Base-by-base conservation (phyloP, 1,140 invertebrate genomes). In the Mya arenaria region DNA sequence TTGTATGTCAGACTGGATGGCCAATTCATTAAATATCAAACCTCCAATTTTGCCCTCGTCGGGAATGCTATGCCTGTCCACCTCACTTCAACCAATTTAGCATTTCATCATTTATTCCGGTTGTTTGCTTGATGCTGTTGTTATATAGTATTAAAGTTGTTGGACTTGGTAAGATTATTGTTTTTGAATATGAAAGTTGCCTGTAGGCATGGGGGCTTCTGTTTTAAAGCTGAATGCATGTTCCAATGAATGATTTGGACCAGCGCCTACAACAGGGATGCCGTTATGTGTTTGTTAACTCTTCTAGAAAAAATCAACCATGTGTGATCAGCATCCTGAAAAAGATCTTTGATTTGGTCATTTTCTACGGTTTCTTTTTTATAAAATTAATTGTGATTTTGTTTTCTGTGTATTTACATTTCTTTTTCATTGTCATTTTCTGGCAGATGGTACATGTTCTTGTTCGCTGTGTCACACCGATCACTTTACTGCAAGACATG, bases 1-100 rank as follows among this genome's bases (percentile, higher is more conserved):
- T 73, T 85, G 84, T 15, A 82, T 17, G 41, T 83, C 80, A 15
- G 69, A 68, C 48, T 85, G 84, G 4, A 85, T 80, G 1, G 84
- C 10, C 84, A 82, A 74, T 79, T 85, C 74, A 55, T 82, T 69
- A 2, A 85, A 48, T 13, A 81, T 48, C 10, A 48, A 13, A 19
- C 41, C 41, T 19, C 19, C 41, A 13, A 48, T 19, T 48, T 13
- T 48, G 10, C 41, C 41, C 10, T 48, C 10, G 10, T 48, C 41
- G 19, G 41, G 19, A 13, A 48, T 10, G 10, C 41, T 19, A 13
- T 19, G 10, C 19, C 41, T 48, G 10, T 48, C 10, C 19, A 19
- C 41, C 41, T 48, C 41, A 48, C 19, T 10, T 13, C 41, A 48
- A 13, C 41, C 41, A 48, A 13, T 48, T 19, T 10, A 48, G 19